Percentiles rank a stretch among this genome's conserved stretches.
Evolutionary conservation across 2,888 invertebrate genomes (phyloP).

Genomic region (Tipula lateralis): DNA sequence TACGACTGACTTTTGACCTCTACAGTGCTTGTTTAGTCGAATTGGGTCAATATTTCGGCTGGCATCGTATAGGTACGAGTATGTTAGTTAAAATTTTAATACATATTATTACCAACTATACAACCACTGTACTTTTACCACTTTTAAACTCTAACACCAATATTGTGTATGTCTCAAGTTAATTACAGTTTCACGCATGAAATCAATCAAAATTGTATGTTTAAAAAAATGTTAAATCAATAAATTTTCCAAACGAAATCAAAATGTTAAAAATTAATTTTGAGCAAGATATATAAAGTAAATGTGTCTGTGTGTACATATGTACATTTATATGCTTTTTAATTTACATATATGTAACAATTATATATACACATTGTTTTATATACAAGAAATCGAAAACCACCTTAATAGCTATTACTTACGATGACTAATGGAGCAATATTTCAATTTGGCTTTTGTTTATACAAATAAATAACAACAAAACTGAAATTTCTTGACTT

Average conservation of each 20-base stretch:
- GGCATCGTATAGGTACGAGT: background rate
- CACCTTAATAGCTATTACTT: background rate
- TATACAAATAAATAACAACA: background rate
- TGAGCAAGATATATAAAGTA: too few relatives aligned
- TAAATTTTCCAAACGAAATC: background rate
- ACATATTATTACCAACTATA: background rate
- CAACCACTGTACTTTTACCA: background rate
- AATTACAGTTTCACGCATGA: constrained; percentile 1
- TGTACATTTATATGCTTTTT: too few relatives aligned
- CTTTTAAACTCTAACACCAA: background rate
- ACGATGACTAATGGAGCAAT: background rate
- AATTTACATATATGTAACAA: constrained; percentile 7
- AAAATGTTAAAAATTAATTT: background rate
- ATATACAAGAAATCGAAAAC: background rate
- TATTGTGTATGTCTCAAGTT: background rate
- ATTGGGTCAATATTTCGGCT: background rate
- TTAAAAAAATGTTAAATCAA: background rate
- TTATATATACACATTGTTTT: background rate
- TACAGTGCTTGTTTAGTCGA: too few relatives aligned
- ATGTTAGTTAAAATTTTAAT: background rate
- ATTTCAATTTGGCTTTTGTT: background rate
- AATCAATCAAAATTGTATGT: background rate
- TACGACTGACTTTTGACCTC: background rate
- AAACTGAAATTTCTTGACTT: background rate
- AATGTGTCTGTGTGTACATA: too few relatives aligned